Evolutionary conservation across 2,888 invertebrate species (phyloP).

Genomic region (Gastracanthus pulcherrimus): DNA sequence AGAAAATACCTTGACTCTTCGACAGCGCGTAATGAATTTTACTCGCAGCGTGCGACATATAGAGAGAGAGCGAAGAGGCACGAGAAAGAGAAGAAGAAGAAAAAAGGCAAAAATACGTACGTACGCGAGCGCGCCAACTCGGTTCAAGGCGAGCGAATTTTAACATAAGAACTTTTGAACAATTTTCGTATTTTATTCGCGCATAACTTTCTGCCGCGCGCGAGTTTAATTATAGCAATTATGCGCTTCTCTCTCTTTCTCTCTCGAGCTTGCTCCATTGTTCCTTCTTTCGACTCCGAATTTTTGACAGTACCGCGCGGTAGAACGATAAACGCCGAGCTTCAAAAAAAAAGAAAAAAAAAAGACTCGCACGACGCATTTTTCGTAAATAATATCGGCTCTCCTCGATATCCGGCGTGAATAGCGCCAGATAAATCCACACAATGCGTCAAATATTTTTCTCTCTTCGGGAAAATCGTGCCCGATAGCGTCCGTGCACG

Average conservation of each 20-base stretch:
- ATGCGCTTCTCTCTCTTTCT: background rate
- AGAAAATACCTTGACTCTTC: constrained; percentile 47
- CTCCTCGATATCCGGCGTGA: too few species aligned
- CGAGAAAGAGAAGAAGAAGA: background rate
- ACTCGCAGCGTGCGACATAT: background rate
- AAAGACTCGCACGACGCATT: too few species aligned
- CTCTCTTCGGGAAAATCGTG: too few species aligned
- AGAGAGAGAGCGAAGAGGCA: background rate
- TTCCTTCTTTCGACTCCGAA: background rate
- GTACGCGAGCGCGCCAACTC: background rate
- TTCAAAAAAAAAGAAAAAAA: too few species aligned
- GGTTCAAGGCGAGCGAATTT: constrained; percentile 19
- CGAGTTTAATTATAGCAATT: constrained; percentile 8
- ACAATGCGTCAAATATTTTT: too few species aligned
- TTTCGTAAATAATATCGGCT: too few species aligned
- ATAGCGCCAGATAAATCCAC: too few species aligned
- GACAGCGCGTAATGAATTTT: constrained; percentile 48
- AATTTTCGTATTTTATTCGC: background rate
- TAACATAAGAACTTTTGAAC: constrained; percentile 13
- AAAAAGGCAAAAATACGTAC: background rate
- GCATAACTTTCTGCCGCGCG: background rate
- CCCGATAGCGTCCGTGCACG: too few species aligned
- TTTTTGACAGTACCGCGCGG: background rate
- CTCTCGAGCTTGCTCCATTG: too few species aligned
- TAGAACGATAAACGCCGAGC: too few species aligned